A percentile compares a stretch with the other conserved stretches of the same genome.
phyloP scores from a whole-genome alignment of 2,888 invertebrate species.

The Cancer borealis region DNA sequence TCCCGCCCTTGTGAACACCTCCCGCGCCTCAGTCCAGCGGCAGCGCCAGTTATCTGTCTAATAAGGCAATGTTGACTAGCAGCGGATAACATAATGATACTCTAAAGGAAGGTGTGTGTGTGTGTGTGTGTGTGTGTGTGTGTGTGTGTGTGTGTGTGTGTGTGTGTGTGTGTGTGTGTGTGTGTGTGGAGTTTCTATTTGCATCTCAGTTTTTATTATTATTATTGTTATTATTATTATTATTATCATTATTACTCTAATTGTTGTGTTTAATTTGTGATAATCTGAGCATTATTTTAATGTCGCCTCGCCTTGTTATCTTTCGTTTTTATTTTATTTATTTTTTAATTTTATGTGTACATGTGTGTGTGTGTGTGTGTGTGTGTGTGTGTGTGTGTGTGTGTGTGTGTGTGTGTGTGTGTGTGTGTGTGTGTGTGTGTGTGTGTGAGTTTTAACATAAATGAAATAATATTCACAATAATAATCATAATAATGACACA shows the following conservation, averaged over 20 bases:
- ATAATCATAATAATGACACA: too few species aligned
- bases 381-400: too few species aligned
- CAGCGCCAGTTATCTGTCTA: background rate
- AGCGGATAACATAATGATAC: conserved; percentile 33
- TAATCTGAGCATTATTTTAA: too few species aligned
- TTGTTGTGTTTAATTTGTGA: background rate
- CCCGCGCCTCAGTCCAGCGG: background rate
- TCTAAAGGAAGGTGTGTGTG: background rate
- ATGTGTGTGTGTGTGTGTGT: too few species aligned
- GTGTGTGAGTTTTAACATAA: too few species aligned
- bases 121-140: conserved; percentile 10
- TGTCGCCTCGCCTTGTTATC: too few species aligned
- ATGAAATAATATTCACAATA: too few species aligned
- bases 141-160: conserved; percentile 26
- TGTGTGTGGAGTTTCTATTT: background rate
- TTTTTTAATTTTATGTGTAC: too few species aligned
- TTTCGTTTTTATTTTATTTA: too few species aligned
- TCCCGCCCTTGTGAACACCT: background rate
- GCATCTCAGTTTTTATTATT: background rate
- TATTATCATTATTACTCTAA: background rate
- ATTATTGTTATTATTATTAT: conserved; percentile 18
- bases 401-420: too few species aligned
- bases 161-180: conserved; percentile 33
- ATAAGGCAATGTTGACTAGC: conserved; percentile 61
- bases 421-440: too few species aligned